These are phyloP conservation scores for Enteromius mattozi DNA, from an alignment of 2,797 vertebrate genomes.

Conservation along the genomic window DNA sequence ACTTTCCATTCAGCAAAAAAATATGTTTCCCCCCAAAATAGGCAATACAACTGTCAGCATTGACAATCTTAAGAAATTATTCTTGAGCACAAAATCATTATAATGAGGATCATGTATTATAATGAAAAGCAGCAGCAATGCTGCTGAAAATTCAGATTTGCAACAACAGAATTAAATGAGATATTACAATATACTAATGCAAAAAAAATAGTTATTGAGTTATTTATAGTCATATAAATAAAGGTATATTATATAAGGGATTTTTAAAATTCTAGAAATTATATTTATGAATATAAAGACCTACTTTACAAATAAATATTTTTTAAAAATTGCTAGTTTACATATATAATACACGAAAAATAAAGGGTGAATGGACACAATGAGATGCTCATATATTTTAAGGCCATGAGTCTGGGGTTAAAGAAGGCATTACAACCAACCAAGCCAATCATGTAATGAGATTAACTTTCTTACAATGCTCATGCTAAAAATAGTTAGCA, in stretches of 20 bases:
- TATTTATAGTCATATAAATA: too few relatives aligned
- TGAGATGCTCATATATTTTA: not conserved
- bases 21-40: not conserved
- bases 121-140: not conserved
- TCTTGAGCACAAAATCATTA: not conserved
- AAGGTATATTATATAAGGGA: too few relatives aligned
- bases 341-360: not conserved
- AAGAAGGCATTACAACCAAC: constrained; percentile 11
- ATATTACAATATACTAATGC: not conserved
- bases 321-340: too few relatives aligned
- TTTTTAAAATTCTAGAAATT: too few relatives aligned
- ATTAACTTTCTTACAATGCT: constrained; percentile 1
- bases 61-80: not conserved
- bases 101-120: not conserved
- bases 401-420: not conserved
- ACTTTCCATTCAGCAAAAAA: not conserved
- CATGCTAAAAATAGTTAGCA: not conserved
- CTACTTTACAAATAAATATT: too few relatives aligned
- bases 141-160: not conserved
- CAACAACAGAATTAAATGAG: not conserved
- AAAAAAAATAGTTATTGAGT: not conserved
- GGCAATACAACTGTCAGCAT: not conserved
- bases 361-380: not conserved
- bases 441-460: constrained; percentile 23
- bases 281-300: too few relatives aligned